phyloP scores from a whole-genome alignment of 2,113 vertebrate genomes.

The Trochalopteron elliotii region DNA sequence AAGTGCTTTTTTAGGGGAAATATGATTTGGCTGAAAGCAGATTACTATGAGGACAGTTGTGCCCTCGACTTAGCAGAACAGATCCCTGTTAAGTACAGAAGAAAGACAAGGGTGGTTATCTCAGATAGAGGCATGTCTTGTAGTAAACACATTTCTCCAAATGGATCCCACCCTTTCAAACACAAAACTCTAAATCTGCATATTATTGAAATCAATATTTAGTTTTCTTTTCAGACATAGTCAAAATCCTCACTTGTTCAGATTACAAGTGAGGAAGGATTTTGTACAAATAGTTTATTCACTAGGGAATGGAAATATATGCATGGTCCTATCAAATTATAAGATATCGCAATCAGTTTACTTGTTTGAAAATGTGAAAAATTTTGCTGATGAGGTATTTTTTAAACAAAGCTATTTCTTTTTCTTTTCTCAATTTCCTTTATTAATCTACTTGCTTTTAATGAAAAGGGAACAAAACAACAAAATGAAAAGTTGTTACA shows the following conservation, averaged over 20 bases:
- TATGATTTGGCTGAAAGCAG: neutral
- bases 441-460: neutral
- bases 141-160: neutral
- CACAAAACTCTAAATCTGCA: neutral
- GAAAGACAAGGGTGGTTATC: neutral
- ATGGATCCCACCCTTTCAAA: neutral
- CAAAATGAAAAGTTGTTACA: neutral
- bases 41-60: neutral
- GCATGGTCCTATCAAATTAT: conserved; percentile 4
- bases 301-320: neutral
- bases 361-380: neutral
- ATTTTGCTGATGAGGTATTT: neutral
- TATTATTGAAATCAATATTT: neutral
- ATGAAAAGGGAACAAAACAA: neutral
- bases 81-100: neutral
- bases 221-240: neutral
- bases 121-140: neutral
- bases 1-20: neutral
- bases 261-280: neutral
- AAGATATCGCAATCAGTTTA: neutral
- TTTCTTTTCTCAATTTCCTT: neutral
- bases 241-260: neutral
- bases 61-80: neutral
- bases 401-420: conserved; percentile 4
- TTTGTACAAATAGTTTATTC: neutral